These are phyloP conservation scores for Halesus radiatus DNA, from an alignment of 1,140 invertebrate genomes.

Conservation along the genomic window DNA sequence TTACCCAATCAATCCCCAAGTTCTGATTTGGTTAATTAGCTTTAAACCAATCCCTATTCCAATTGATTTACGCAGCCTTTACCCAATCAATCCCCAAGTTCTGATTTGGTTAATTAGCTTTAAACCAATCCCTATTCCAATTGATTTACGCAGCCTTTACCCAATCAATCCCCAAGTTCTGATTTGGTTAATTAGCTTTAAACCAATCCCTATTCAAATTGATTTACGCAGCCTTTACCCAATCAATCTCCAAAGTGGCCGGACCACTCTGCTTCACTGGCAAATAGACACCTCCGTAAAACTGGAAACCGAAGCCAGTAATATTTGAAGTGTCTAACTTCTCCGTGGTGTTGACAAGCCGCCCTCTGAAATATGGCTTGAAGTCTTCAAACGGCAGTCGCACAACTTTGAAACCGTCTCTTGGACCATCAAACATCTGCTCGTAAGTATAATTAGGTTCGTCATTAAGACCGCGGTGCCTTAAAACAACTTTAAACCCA, in stretches of 20 bases:
- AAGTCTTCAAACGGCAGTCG: constrained; percentile 72
- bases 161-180: too few species aligned
- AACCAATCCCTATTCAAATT: too few species aligned
- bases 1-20: too few species aligned
- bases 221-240: constrained; percentile 67
- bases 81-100: too few species aligned
- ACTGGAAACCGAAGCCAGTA: constrained; percentile 76
- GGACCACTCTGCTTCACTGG: constrained; percentile 76
- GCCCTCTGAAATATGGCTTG: constrained; percentile 76
- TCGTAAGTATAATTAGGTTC: constrained; percentile 76
- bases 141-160: too few species aligned
- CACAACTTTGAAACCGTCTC: constrained; percentile 69
- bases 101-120: too few species aligned
- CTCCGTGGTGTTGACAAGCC: constrained; percentile 69
- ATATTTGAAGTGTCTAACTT: constrained; percentile 73
- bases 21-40: too few species aligned
- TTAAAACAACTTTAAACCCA: constrained; percentile 75
- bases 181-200: too few species aligned
- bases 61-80: too few species aligned
- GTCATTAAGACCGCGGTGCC: constrained; percentile 72
- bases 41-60: too few species aligned
- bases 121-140: too few species aligned
- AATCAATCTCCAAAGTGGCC: constrained; percentile 77
- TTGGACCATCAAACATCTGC: constrained; percentile 74
- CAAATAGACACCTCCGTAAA: constrained; percentile 79